Evolutionary conservation across 1,140 invertebrate genomes (phyloP).

Genomic region (Drosophila obscura): DNA sequence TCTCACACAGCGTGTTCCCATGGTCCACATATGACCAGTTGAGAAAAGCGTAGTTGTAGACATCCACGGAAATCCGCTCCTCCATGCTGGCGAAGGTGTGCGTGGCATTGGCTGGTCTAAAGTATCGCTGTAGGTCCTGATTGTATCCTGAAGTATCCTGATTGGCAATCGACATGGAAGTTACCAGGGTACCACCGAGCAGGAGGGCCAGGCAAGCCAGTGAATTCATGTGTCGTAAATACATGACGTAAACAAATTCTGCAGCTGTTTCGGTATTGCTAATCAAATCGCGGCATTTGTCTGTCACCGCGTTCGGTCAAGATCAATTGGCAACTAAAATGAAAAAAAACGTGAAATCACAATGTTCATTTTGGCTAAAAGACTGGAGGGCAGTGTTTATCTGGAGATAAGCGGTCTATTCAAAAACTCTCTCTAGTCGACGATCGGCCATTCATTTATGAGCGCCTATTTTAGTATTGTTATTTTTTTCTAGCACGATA

Average conservation of each 20-base stretch:
- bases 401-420: constrained; percentile 37
- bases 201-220: constrained; percentile 60
- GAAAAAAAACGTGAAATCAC: constrained; percentile 2
- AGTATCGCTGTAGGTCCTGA: constrained; percentile 80
- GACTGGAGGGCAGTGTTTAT: constrained; percentile 14
- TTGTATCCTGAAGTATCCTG: constrained; percentile 58
- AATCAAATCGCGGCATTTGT: constrained; percentile 16
- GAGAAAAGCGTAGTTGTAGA: constrained; percentile 76
- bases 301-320: constrained; percentile 3
- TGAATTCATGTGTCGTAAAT: constrained; percentile 56
- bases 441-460: constrained; percentile 6
- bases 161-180: constrained; percentile 79
- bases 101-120: constrained; percentile 66
- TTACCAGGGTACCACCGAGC: constrained; percentile 69
- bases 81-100: constrained; percentile 60
- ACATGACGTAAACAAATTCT: constrained; percentile 35
- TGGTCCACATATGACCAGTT: constrained; percentile 76
- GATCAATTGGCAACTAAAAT: constrained; percentile 45
- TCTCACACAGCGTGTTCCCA: constrained; percentile 50
- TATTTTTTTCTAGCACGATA: constrained; percentile 17
- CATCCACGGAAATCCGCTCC: constrained; percentile 69
- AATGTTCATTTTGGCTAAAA: constrained; percentile 10
- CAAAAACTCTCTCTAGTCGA: not conserved
- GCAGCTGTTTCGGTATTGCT: constrained; percentile 4
- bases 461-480: constrained; percentile 2